A percentile compares a stretch with the other conserved stretches of the same genome.
These are phyloP conservation scores for Phoxinus phoxinus DNA, from an alignment of 2,113 vertebrate genomes.

Conservation along the genomic window DNA sequence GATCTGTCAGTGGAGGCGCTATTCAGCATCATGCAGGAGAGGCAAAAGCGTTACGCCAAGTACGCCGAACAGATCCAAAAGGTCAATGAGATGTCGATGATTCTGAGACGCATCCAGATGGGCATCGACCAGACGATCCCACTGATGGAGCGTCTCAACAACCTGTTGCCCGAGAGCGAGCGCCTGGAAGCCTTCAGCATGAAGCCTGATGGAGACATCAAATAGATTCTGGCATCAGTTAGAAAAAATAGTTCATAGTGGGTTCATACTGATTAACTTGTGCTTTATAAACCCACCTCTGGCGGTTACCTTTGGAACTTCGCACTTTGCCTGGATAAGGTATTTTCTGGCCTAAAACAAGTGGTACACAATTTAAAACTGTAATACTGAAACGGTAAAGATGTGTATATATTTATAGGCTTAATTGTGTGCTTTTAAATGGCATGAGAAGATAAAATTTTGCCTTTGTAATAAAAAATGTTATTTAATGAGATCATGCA, in stretches of 20 bases:
- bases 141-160: constrained; percentile 94
- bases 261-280: background rate
- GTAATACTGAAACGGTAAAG: background rate
- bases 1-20: constrained; percentile 92
- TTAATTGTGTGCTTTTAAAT: background rate
- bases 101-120: constrained; percentile 96
- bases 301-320: background rate
- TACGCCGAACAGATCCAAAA: constrained; percentile 99
- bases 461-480: constrained; percentile 5
- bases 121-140: constrained; percentile 96
- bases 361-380: background rate
- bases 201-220: constrained; percentile 82
- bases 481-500: constrained; percentile 3
- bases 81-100: constrained; percentile 98
- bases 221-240: constrained; percentile 54
- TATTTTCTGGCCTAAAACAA: background rate
- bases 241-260: background rate
- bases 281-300: constrained; percentile 21
- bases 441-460: background rate
- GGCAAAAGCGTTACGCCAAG: constrained; percentile 96
- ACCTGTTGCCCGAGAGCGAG: constrained; percentile 91
- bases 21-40: constrained; percentile 96
- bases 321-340: background rate
- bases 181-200: constrained; percentile 94
- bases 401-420: constrained; percentile 20